Conservation (phyloP, 2,888 invertebrate species). For the Drosophila suboccidentalis region DNA sequence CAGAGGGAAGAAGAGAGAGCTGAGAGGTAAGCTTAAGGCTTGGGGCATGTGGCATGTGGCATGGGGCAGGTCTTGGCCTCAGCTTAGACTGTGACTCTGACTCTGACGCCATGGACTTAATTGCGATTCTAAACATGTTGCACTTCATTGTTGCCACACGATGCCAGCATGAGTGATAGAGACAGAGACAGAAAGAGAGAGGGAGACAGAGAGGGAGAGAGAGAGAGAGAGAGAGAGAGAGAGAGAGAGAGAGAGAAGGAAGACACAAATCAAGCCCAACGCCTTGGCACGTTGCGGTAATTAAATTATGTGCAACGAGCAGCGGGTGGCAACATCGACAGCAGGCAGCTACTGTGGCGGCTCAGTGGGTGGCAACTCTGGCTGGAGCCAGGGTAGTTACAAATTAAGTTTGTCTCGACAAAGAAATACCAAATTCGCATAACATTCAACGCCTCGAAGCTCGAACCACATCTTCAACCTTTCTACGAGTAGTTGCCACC, state of each 20-base stretch:
- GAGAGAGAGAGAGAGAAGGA: background rate
- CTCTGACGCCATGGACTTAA: slow-evolving; percentile 51
- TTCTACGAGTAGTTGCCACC: slow-evolving; percentile 6
- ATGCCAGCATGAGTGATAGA: slow-evolving; percentile 37
- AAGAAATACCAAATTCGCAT: background rate
- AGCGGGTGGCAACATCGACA: slow-evolving; percentile 12
- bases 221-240: background rate
- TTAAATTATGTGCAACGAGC: slow-evolving; percentile 67
- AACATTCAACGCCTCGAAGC: background rate
- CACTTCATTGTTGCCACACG: slow-evolving; percentile 68
- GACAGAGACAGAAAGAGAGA: background rate
- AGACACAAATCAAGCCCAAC: slow-evolving; percentile 33
- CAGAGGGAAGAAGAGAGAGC: background rate
- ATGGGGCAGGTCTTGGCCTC: slow-evolving; percentile 26
- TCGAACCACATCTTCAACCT: slow-evolving; percentile 9
- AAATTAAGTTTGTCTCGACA: slow-evolving; percentile 53
- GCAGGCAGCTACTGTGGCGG: background rate
- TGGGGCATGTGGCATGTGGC: background rate
- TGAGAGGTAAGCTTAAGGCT: background rate
- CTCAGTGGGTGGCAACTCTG: background rate
- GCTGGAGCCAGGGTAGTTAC: background rate
- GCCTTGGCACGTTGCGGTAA: slow-evolving; percentile 66
- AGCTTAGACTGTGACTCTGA: slow-evolving; percentile 19
- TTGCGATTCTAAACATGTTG: slow-evolving; percentile 77
- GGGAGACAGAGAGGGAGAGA: background rate